These are phyloP conservation scores for Genyomyrus donnyi DNA, from an alignment of 2,113 vertebrate species.

Conservation along the genomic window DNA sequence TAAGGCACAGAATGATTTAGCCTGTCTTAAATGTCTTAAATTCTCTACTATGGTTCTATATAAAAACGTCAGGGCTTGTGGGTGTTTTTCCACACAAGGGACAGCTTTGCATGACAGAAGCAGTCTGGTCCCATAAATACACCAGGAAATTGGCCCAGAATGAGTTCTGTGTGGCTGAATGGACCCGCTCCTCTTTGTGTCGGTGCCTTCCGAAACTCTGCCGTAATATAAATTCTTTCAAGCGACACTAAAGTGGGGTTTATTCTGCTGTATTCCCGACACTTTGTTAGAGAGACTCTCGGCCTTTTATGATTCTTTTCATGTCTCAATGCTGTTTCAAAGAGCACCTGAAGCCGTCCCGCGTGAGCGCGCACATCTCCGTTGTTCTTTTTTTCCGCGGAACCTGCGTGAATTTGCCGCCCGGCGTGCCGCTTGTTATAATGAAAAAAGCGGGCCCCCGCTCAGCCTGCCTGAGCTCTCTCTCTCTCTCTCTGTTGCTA, in stretches of 20 bases:
- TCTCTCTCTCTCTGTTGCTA: background rate
- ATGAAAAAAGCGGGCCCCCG: background rate
- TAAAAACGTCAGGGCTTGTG: background rate
- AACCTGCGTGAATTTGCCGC: background rate
- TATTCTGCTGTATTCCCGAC: constrained; percentile 42
- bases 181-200: background rate
- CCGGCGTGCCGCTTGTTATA: background rate
- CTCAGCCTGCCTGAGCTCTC: too few species aligned
- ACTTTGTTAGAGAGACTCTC: constrained; percentile 38
- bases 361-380: background rate
- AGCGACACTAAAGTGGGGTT: constrained; percentile 38
- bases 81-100: background rate
- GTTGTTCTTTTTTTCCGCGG: background rate
- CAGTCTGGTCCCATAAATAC: background rate
- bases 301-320: constrained; percentile 38
- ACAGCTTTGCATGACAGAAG: constrained; percentile 19
- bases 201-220: constrained; percentile 22
- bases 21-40: background rate
- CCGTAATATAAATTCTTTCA: constrained; percentile 37
- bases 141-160: background rate
- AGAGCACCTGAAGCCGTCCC: background rate
- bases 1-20: background rate
- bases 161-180: background rate
- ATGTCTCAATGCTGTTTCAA: constrained; percentile 24
- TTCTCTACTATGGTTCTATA: background rate